Evolutionary conservation across 2,113 vertebrate species (phyloP), one percentile per base, ranked within the genome.

Genomic region (Pycnonotus jocosus): DNA sequence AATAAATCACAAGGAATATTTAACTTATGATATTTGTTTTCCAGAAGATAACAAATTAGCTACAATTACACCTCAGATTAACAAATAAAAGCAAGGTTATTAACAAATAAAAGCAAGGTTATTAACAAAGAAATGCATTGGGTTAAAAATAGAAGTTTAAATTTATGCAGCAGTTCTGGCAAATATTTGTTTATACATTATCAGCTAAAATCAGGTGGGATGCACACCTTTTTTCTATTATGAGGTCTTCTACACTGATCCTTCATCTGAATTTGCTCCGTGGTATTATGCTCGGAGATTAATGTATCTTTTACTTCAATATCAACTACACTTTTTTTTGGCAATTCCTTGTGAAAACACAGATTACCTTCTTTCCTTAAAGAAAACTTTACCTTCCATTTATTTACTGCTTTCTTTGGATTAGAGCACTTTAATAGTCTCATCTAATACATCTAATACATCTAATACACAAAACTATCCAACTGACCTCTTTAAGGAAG

Each of bases 271-370:
- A 51, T 64, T 64, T 81, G 18, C 20, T 14, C 23, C 37, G 2
- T 42, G 33, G 11, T 69, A 37, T 50, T 54, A 35, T 23, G 1
- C 21, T 66, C 30, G 8, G 47, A 58, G 12, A 47, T 48, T 18
- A 48, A 53, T 31, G 6, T 6, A 8, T 64, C 30, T 47, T 54
- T 72, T 38, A 15, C 18, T 78, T 69, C 35, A 54, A 11, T 8
- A 13, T 33, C 28, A 77, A 8, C 31, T 30, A 30, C 0, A 0
- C 2, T 14, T 33, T 28, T 47, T 56, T 45, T 25, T 9, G 21
- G 18, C 13, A 77, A 48, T 81, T 92, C 12, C 31, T 77, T 69
- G 8, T 16, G 15, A 56, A 23, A 5, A 24, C 8, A 7, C 4
- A 54, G 1, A n/a, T 19, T 30, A 35, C 37, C 8, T 37, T 66